Conservation (phyloP, 2,113 vertebrate genomes). For the Agapornis roseicollis region DNA sequence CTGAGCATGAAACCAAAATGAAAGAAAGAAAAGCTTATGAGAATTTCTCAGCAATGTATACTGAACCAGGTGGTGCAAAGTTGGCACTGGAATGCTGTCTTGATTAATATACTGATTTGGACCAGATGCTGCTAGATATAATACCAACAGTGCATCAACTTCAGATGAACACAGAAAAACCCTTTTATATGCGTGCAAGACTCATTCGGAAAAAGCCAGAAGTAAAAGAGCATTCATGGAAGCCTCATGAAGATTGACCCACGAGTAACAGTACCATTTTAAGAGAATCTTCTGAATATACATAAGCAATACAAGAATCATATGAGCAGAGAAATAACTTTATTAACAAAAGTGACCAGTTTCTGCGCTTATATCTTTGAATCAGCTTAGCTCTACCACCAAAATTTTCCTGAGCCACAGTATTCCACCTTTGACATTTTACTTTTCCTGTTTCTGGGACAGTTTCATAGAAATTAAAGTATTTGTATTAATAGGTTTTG, state of each 20-base stretch:
- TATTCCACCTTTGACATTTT: rapidly evolving
- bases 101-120: neutral
- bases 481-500: neutral
- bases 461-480: neutral
- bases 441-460: neutral
- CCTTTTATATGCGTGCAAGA: neutral
- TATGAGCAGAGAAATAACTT: neutral
- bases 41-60: neutral
- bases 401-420: neutral
- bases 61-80: neutral
- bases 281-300: neutral
- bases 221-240: neutral
- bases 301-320: neutral
- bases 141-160: neutral
- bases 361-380: neutral
- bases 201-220: neutral
- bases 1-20: neutral
- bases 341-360: neutral
- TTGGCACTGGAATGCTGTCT: neutral
- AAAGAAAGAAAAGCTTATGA: neutral
- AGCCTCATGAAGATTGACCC: neutral
- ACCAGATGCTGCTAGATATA: neutral
- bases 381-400: neutral
- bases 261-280: neutral
- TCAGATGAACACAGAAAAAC: neutral